Evolutionary conservation across 2,797 vertebrate species (phyloP), one percentile per base, ranked within the genome.

Genomic region (Rallus crepitans): DNA sequence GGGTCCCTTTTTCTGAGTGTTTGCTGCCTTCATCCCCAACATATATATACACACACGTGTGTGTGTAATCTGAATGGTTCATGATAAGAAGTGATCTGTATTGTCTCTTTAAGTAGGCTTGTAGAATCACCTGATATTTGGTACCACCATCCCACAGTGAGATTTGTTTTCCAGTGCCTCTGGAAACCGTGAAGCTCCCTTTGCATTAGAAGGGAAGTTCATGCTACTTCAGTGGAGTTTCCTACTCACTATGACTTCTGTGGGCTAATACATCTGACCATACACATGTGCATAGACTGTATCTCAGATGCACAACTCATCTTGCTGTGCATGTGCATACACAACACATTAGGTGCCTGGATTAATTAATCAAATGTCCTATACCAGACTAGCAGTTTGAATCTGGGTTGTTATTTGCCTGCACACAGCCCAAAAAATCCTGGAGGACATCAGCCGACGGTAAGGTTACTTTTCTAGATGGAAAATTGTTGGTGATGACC

Each of bases 211-310:
- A 66, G 23, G 47, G 28, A 47, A n/a, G 20, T 65, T 87, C 17
- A 27, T 85, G 17, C 31, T 79, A 0, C 64, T 80, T 89, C 47
- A 76, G 21, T 4, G 5, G 37, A 76, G 42, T 64, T 92, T 7
- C 4, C 30, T 57, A 10, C 47, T 75, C 0, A 0, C 42, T 66
- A 1, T n/a, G 0, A 27, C 33, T 53, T 65, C 31, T 73, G 27
- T 82, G 75, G 39, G 4, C 50, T 73, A 5, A 20, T 31, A 6
- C 6, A 17, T 64, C 53, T 61, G 45, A 39, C n/a, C 9, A 2
- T 12, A 45, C 16, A 37, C 3, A 0, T 2, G 30, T 52, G 3
- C 30, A 37, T 0, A 0, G 60, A 21, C 60, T 2, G 0, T 13
- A 1, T 53, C 11, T 82, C 63, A 15, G 3, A 2, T 2, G 3